phyloP scores from a whole-genome alignment of 2,888 invertebrate species.

The Aromia moschata region DNA sequence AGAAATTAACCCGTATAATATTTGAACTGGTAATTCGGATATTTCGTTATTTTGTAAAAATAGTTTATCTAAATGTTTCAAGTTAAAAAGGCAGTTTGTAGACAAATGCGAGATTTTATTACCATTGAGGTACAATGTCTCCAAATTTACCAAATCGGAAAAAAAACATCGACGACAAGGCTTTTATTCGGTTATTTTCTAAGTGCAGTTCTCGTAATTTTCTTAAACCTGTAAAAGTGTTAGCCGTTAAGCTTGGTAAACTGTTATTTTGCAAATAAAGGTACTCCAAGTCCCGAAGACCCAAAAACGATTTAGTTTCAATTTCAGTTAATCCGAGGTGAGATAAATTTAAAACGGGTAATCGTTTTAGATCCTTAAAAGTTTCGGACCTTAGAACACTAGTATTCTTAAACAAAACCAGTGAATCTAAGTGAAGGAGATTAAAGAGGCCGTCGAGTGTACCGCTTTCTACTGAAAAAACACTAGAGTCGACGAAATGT shows the following conservation, averaged over 20 bases:
- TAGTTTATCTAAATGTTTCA: background rate
- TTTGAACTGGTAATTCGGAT: too few relatives aligned
- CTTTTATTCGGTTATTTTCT: background rate
- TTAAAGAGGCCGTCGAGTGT: conserved; percentile 19
- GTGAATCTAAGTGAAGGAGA: conserved; percentile 18
- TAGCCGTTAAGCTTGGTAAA: background rate
- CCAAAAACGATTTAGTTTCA: conserved; percentile 13
- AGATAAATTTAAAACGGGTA: conserved; percentile 11
- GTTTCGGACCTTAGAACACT: conserved; percentile 1
- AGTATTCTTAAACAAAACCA: conserved; percentile 19
- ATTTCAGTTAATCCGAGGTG: conserved; percentile 6
- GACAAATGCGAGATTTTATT: background rate
- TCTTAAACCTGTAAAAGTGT: background rate
- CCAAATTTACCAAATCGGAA: background rate
- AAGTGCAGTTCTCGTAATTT: conserved; percentile 7
- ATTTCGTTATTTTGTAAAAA: background rate
- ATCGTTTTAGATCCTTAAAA: conserved; percentile 3
- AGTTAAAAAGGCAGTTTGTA: background rate
- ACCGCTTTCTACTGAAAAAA: conserved; percentile 13
- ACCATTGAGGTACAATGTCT: conserved; percentile 1
- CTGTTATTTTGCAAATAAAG: conserved; percentile 16
- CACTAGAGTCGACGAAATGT: conserved; percentile 10
- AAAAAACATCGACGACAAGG: background rate
- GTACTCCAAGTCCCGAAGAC: conserved; percentile 7
- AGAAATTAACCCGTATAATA: too few relatives aligned